phyloP scores from a whole-genome alignment of 2,888 invertebrate genomes.

The Gari tellinella region DNA sequence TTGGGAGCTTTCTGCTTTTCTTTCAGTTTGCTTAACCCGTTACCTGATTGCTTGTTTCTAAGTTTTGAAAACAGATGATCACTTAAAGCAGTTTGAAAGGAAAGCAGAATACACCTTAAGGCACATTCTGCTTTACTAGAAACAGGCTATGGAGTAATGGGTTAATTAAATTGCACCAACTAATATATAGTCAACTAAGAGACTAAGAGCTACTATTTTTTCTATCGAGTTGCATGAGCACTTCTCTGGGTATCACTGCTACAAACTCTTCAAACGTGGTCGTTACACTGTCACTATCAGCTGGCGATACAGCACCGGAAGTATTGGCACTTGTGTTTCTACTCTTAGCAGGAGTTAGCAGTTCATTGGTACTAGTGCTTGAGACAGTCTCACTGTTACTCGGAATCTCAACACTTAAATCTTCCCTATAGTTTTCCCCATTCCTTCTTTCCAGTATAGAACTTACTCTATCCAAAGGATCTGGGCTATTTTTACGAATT shows the following conservation, averaged over 20 bases:
- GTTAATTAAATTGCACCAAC: no score
- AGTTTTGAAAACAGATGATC: no score
- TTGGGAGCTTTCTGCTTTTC: no score
- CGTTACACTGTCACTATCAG: constrained; percentile 46
- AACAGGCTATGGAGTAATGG: no score
- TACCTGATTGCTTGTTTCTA: no score
- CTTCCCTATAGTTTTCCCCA: background rate
- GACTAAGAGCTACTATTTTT: no score
- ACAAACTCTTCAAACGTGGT: constrained; percentile 59
- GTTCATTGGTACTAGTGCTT: constrained; percentile 4
- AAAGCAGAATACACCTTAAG: no score
- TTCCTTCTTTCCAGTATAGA: background rate
- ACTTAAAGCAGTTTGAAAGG: no score
- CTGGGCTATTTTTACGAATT: background rate
- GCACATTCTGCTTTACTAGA: no score
- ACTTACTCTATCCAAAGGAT: no score
- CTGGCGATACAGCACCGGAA: constrained; percentile 22
- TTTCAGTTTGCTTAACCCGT: no score
- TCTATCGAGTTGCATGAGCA: background rate
- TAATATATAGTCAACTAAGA: no score
- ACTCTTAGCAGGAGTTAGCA: constrained; percentile 33
- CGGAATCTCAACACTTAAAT: background rate
- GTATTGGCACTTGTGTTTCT: constrained; percentile 14
- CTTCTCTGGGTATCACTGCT: constrained; percentile 31
- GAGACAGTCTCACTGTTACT: constrained; percentile 15